phyloP scores from a whole-genome alignment of 2,888 invertebrate species.

The Cerastoderma edule region DNA sequence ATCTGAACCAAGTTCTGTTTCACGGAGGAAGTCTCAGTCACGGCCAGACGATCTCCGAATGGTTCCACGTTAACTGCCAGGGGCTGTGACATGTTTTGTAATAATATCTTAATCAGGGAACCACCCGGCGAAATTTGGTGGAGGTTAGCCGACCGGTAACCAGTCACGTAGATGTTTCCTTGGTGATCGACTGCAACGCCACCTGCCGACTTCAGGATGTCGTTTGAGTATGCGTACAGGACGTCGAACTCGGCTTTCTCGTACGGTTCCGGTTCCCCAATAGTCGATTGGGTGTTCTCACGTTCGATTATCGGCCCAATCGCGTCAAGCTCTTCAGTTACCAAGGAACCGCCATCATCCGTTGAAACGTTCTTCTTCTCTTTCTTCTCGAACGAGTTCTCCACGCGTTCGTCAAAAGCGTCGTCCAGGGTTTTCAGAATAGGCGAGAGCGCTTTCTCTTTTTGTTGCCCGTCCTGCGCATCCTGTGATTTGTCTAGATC shows the following conservation, averaged over 20 bases:
- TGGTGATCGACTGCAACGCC: slow-evolving; percentile 60
- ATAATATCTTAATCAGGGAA: slow-evolving; percentile 51
- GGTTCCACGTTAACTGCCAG: slow-evolving; percentile 52
- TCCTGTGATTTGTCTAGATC: not conserved
- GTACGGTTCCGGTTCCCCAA: slow-evolving; percentile 30
- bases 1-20: slow-evolving; percentile 58
- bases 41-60: slow-evolving; percentile 52
- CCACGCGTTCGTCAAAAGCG: slow-evolving; percentile 41
- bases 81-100: slow-evolving; percentile 55
- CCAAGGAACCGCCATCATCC: slow-evolving; percentile 45
- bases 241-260: slow-evolving; percentile 56
- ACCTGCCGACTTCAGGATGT: slow-evolving; percentile 59
- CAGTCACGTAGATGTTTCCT: slow-evolving; percentile 59
- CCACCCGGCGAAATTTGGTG: slow-evolving; percentile 60
- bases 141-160: slow-evolving; percentile 54
- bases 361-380: slow-evolving; percentile 46
- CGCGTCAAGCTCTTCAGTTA: slow-evolving; percentile 52
- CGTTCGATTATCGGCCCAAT: slow-evolving; percentile 45
- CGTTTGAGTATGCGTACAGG: slow-evolving; percentile 57
- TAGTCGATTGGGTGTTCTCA: slow-evolving; percentile 47
- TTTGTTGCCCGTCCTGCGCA: slow-evolving; percentile 11
- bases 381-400: slow-evolving; percentile 39
- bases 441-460: slow-evolving; percentile 24
- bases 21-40: slow-evolving; percentile 54
- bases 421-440: slow-evolving; percentile 28